These are phyloP conservation scores for Microtus richardsoni DNA, from an alignment of 2,113 vertebrate species.

Conservation along the genomic window DNA sequence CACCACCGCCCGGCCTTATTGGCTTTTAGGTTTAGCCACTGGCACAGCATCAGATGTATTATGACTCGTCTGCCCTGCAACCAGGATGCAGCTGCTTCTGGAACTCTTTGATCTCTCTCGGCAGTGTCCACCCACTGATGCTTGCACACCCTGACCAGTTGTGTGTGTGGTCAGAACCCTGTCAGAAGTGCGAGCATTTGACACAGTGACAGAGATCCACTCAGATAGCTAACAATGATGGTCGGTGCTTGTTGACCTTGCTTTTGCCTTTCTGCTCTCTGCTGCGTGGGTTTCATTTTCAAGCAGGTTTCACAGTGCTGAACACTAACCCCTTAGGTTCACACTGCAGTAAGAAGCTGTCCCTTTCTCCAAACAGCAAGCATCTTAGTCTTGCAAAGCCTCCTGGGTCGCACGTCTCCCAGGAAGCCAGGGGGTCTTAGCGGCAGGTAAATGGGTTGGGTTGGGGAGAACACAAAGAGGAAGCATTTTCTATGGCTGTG, in stretches of 20 bases:
- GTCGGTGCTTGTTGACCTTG: background rate
- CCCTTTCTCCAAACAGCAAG: background rate
- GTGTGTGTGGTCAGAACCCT: background rate
- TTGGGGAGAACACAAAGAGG: background rate
- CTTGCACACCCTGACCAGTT: background rate
- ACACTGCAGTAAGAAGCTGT: background rate
- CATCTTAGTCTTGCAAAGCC: background rate
- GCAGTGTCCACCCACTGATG: background rate
- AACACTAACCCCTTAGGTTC: background rate
- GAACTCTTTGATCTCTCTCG: background rate
- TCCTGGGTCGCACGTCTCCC: background rate
- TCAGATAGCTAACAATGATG: background rate
- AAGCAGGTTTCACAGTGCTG: background rate
- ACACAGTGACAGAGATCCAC: background rate
- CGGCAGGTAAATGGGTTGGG: background rate
- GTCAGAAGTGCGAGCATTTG: background rate
- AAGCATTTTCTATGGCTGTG: background rate
- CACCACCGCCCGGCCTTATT: background rate
- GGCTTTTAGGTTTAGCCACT: background rate
- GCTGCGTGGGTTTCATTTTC: background rate
- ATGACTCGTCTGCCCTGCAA: fast-evolving
- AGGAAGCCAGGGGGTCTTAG: background rate
- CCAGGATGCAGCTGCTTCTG: background rate
- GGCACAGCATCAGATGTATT: background rate
- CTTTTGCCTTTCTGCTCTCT: background rate